These are phyloP conservation scores for Penaeus vannamei DNA, from an alignment of 1,140 invertebrate genomes.

Conservation along the genomic window DNA sequence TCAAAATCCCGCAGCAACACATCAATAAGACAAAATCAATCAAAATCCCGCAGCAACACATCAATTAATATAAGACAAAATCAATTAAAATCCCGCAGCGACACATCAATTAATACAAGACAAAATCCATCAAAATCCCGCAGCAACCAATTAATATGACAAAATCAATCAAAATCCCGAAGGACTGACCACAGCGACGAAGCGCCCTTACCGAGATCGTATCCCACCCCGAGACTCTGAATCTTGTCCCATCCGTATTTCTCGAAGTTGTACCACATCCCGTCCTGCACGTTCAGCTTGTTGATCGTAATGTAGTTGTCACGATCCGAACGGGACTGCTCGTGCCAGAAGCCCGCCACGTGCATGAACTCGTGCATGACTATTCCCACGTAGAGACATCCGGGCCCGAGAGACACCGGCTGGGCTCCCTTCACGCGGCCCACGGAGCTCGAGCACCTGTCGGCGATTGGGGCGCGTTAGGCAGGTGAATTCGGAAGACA, in stretches of 20 bases:
- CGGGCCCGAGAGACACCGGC: conserved; percentile 75
- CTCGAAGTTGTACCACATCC: conserved; percentile 71
- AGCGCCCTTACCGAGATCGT: conserved; percentile 70
- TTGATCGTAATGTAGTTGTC: conserved; percentile 73
- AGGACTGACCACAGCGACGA: not conserved
- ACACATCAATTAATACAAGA: too few species aligned
- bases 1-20: too few species aligned
- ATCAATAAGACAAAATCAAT: too few species aligned
- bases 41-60: too few species aligned
- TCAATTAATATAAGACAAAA: too few species aligned
- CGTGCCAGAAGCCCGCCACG: conserved; percentile 71
- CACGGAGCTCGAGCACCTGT: conserved; percentile 75
- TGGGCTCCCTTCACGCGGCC: conserved; percentile 74
- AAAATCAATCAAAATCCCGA: too few species aligned
- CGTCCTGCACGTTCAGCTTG: conserved; percentile 79
- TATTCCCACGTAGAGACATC: conserved; percentile 78
- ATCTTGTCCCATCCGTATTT: conserved; percentile 69
- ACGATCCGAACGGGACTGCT: conserved; percentile 69
- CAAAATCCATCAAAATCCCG: too few species aligned
- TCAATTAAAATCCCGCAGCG: too few species aligned
- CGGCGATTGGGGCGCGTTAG: not conserved
- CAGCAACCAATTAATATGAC: too few species aligned
- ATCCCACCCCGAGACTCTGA: conserved; percentile 71
- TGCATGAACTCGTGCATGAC: conserved; percentile 73
- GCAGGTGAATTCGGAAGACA: not conserved